Evolutionary conservation across 2,888 invertebrate genomes (phyloP), one percentile per base, ranked within the genome.

Genomic region (Clitarchus hookeri): DNA sequence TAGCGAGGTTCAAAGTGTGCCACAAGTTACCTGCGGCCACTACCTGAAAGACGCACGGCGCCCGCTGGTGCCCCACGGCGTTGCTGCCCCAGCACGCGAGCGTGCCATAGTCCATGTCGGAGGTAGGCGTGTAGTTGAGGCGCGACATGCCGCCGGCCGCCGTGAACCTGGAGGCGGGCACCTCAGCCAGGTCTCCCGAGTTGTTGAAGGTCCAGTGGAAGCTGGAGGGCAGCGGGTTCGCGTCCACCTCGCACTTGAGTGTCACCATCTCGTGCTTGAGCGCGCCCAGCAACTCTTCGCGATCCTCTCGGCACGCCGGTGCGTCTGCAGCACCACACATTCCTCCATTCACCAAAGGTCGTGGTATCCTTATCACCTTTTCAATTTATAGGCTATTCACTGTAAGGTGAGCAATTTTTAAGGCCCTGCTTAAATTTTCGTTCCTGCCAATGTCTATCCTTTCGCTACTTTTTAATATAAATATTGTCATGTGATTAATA

Each of bases 131-230:
- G 91, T 97, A 97, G 92, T 96, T 96, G 87, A 97, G 93, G 53
- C 94, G 94, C 86, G 95, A 95, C 6, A 94, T 94, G 88, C 94
- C 94, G 2, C 95, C 95, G 87, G 95, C 93, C 89, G 93, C 94
- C 88, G 93, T 94, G 91, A 94, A 95, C 90, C 94, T 94, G 85
- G 95, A 94, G 86, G 93, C 91, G 87, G 96, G 94, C 89, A 96
- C 93, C 91, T 97, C 96, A 84, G 95, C 95, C 92, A 96, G 95
- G 90, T 97, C 97, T 26, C 97, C 97, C 87, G 97, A 97, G 91
- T 96, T 97, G 93, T 98, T 98, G 93, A 98, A 97, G 89, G 97
- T 97, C 98, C 98, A 98, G 90, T 96, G 96, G 92, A 97, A 98
- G 90, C 95, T 94, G 90, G 95, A 95, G 86, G 96, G 94, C 13